Conservation (phyloP, 2,797 vertebrate genomes). For the Rhadinocentrus ornatus region DNA sequence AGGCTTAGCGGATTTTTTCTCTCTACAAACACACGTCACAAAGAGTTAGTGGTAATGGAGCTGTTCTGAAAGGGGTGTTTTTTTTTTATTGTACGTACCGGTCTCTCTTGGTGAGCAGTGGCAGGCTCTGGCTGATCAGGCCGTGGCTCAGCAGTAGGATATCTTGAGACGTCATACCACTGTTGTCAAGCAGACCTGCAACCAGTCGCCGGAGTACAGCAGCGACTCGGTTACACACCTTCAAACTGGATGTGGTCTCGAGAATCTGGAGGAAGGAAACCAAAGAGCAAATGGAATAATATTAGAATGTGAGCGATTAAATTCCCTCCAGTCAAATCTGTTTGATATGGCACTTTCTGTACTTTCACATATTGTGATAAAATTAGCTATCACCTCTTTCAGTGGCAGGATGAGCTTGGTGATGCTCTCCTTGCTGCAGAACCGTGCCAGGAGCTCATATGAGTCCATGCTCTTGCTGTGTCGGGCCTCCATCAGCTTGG, state of each 20-base stretch:
- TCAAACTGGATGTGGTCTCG: conserved; percentile 89
- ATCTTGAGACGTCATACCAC: conserved; percentile 85
- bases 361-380: no score
- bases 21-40: conserved; percentile 71
- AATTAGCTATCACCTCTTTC: conserved; percentile 86
- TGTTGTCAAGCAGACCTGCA: conserved; percentile 89
- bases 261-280: conserved; percentile 83
- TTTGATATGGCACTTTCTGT: no score
- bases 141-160: conserved; percentile 92
- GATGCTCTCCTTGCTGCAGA: conserved; percentile 89
- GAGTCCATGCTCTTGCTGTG: conserved; percentile 96
- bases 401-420: conserved; percentile 91
- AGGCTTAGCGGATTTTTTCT: conserved; percentile 66
- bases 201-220: conserved; percentile 89
- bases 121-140: conserved; percentile 94
- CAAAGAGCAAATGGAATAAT: no score
- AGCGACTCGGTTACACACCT: conserved; percentile 89
- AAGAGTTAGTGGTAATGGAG: background rate
- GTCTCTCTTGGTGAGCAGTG: conserved; percentile 90
- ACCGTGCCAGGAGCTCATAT: conserved; percentile 92
- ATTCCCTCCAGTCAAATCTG: no score
- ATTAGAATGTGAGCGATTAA: background rate
- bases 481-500: conserved; percentile 96
- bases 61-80: background rate
- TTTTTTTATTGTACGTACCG: conserved; percentile 77